Evolutionary conservation across 1,140 invertebrate species (phyloP), one percentile per base, ranked within the genome.

Genomic region (Eriosoma lanigerum): DNA sequence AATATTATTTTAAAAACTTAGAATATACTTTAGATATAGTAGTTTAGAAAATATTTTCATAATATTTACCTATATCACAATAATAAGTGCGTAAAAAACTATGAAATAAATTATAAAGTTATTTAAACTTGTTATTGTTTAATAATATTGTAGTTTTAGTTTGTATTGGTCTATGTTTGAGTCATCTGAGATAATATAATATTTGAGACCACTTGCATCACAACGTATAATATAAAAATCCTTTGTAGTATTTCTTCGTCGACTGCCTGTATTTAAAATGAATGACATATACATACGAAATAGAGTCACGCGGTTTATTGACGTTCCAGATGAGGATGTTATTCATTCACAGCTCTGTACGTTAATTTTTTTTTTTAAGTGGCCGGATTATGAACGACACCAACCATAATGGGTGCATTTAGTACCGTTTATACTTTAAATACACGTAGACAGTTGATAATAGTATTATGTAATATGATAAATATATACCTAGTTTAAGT

Each of bases 331-430:
- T 72, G 75, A 78, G 75, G 75, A 78, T 46, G 75, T 78, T 62
- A 52, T 58, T 78, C 54, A 60, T 78, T 78, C 75, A 78, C 56
- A 56, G 75, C 54, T 72, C 24, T 26, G 17, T 9, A 29, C 56
- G 75, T 48, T 76, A 3, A 54, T 72, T 50, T 72, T 72, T 72
- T 66, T 60, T 62, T 78, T 75, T 62, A 78, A 78, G 75, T 78
- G 75, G 75, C 48, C 75, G 9, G 75, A 78, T 78, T 78, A 78
- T 46, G 75, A 78, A 78, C 44, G 75, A 78, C 75, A 78, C 56
- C 66, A 12, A 48, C 72, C 32, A 24, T 62, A 78, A 58, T 76
- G 32, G 73, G 73, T 24, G 32, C 73, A 76, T 76, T 68, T 58
- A 56, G 46, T 38, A 76, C 73, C 52, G 54, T 38, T 76, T 58